Conservation (phyloP, 2,113 vertebrate species). For the Cercocebus atys region DNA sequence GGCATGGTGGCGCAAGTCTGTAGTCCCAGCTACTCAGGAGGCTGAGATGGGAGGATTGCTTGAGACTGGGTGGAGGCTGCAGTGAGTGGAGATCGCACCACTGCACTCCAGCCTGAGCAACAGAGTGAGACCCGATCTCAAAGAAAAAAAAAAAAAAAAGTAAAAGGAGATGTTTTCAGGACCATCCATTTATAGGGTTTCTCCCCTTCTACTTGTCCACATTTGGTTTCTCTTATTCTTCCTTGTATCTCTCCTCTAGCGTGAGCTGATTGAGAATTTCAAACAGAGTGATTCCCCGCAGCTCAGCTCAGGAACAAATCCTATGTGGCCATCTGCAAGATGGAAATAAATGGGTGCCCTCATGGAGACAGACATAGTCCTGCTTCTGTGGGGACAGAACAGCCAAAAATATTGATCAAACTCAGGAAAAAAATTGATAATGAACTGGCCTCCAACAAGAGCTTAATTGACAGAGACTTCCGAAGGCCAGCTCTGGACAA, state of each 20-base stretch:
- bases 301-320: constrained; percentile 81
- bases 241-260: constrained; percentile 29
- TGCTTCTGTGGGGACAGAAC: constrained; percentile 78
- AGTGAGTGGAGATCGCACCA: no score
- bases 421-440: constrained; percentile 79
- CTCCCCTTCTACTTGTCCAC: background rate
- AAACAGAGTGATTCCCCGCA: constrained; percentile 75
- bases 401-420: constrained; percentile 86
- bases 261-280: constrained; percentile 67
- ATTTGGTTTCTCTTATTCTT: constrained; percentile 33
- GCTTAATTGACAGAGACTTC: constrained; percentile 86
- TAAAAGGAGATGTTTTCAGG: background rate
- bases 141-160: background rate
- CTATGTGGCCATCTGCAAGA: constrained; percentile 76
- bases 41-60: no score
- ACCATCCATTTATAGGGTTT: background rate
- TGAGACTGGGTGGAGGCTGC: no score
- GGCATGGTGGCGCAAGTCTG: no score
- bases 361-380: constrained; percentile 81
- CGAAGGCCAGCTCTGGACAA: constrained; percentile 80
- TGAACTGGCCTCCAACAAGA: constrained; percentile 80
- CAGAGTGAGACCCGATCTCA: no score
- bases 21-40: no score
- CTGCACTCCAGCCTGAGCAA: no score
- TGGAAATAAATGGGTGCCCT: constrained; percentile 83